These are phyloP conservation scores for Embidobia sp. DNA, from an alignment of 2,888 invertebrate species.

Conservation along the genomic window DNA sequence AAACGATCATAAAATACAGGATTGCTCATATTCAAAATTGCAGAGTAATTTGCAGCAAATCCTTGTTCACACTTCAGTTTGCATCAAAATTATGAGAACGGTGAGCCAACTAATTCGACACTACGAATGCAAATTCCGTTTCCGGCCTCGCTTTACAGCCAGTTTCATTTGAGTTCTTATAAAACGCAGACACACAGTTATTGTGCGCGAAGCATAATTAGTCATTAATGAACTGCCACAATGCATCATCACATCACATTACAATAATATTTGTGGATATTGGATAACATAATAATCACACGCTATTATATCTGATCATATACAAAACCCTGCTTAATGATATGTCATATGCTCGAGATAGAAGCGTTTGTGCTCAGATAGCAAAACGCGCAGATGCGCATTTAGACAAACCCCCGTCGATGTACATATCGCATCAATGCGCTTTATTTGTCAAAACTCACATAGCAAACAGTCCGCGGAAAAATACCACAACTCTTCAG, in stretches of 20 bases:
- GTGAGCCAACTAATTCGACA: too few relatives aligned
- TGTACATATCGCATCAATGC: constrained; percentile 32
- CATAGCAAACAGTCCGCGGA: constrained; percentile 7
- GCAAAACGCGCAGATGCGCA: constrained; percentile 32
- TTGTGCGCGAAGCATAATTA: too few relatives aligned
- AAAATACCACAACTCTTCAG: constrained; percentile 12
- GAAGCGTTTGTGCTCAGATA: constrained; percentile 17
- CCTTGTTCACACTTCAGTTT: too few relatives aligned
- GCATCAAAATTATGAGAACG: too few relatives aligned
- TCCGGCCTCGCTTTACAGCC: too few relatives aligned
- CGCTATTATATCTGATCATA: constrained; percentile 32
- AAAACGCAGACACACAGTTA: too few relatives aligned
- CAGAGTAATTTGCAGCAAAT: too few relatives aligned
- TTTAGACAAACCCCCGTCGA: constrained; percentile 30
- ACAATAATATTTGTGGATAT: constrained; percentile 32
- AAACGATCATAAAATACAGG: too few relatives aligned
- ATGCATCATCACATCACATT: constrained; percentile 4
- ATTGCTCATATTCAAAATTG: too few relatives aligned
- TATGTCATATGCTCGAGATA: constrained; percentile 32
- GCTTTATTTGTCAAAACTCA: constrained; percentile 23
- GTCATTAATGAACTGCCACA: constrained; percentile 1
- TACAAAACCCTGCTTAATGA: constrained; percentile 33
- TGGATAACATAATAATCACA: constrained; percentile 25
- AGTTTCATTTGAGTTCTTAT: too few relatives aligned
- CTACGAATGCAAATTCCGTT: too few relatives aligned